Conservation (phyloP, 2,888 invertebrate species). For the Eristalinus sepulchralis region DNA sequence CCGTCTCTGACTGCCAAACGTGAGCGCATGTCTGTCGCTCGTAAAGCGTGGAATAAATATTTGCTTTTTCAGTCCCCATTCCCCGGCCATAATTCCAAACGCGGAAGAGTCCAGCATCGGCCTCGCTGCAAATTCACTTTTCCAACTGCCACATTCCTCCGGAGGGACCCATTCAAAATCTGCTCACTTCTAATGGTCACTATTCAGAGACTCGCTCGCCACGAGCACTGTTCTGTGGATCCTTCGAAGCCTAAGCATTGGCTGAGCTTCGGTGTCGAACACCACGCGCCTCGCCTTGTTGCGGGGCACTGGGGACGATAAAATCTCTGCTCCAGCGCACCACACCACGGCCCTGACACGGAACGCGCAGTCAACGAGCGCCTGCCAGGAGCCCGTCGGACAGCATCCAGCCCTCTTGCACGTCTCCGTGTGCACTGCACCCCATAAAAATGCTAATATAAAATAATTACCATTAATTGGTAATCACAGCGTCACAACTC, state of each 20-base stretch:
- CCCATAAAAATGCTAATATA: constrained; percentile 74
- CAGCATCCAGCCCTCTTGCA: constrained; percentile 28
- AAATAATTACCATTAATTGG: constrained; percentile 76
- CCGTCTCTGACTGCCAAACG: neutral
- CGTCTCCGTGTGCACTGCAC: constrained; percentile 3
- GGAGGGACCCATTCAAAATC: neutral
- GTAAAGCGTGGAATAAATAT: neutral
- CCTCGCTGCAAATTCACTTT: neutral
- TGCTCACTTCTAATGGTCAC: neutral
- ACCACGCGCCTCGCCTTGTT: neutral
- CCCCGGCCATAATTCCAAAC: neutral
- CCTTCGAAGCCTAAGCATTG: neutral
- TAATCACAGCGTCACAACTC: constrained; percentile 69
- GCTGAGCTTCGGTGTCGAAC: neutral
- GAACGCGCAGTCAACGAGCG: neutral
- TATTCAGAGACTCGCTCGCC: neutral
- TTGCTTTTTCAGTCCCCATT: neutral
- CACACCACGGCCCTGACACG: neutral
- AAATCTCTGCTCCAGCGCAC: neutral
- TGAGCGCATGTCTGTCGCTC: neutral
- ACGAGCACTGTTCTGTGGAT: neutral
- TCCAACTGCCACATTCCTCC: neutral
- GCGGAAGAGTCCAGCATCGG: neutral
- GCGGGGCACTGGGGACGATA: neutral
- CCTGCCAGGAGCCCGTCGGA: constrained; percentile 12